phyloP scores from a whole-genome alignment of 2,888 invertebrate species.

The Prenolepis imparis region DNA sequence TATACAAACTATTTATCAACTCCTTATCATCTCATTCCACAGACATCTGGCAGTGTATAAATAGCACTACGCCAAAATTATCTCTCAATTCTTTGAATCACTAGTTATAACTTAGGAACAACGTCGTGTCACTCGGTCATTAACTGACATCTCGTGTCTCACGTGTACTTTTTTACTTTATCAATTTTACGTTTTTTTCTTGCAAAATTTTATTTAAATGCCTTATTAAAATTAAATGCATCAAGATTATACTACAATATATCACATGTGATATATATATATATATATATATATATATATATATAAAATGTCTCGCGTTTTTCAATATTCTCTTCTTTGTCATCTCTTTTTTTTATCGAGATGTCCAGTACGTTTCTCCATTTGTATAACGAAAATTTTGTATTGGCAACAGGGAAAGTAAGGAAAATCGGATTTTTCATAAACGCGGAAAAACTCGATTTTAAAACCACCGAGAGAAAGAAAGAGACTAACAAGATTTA shows the following conservation, averaged over 20 bases:
- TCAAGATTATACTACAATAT: too few species aligned
- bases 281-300: too few species aligned
- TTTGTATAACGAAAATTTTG: constrained; percentile 42
- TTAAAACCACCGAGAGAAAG: not conserved
- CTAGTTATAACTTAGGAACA: constrained; percentile 1
- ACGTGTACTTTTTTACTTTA: too few species aligned
- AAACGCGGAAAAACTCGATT: constrained; percentile 8
- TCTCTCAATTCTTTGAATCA: not conserved
- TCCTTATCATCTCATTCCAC: not conserved
- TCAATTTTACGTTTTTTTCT: too few species aligned
- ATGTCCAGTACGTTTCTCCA: not conserved
- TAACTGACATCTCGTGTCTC: constrained; percentile 3
- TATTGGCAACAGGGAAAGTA: constrained; percentile 8
- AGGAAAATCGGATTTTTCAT: not conserved
- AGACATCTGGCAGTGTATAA: constrained; percentile 1
- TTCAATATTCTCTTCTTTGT: not conserved
- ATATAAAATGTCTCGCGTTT: too few species aligned
- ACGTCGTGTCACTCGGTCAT: constrained; percentile 11
- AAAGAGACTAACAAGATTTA: constrained; percentile 54
- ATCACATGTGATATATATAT: too few species aligned
- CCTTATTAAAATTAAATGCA: too few species aligned
- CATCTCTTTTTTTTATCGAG: too few species aligned
- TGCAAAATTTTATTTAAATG: too few species aligned
- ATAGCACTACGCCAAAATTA: constrained; percentile 23
- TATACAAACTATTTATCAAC: not conserved